Evolutionary conservation across 35 echinoderm and acorn worm genomes (phyloP), one percentile per base, ranked within the genome.

Genomic region (Hemicentrotus pulcherrimus): DNA sequence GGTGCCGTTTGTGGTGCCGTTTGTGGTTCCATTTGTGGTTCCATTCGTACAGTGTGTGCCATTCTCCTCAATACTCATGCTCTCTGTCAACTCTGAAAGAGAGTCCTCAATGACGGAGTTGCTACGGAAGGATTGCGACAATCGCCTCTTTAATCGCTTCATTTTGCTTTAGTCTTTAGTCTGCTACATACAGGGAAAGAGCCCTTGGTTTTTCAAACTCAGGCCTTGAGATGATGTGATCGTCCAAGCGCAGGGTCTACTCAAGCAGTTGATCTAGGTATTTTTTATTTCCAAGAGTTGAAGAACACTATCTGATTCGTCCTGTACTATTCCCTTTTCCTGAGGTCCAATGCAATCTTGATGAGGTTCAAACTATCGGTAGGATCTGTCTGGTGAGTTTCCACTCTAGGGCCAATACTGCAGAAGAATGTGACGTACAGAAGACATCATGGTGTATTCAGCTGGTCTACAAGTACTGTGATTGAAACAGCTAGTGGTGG

Each of bases 61-160:
- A 95, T 96, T 96, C 52, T 96, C 96, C 65, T 98, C 97, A 85
- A 98, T 98, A 47, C 97, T 98, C 96, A 98, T 97, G 78, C 95
- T 97, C 78, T 98, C 97, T 31, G 97, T 98, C 35, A 98, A 95
- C 91, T 98, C 97, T 22, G 97, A 98, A 10, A 98, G 97, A 5
- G 97, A 98, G 86, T 98, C 97, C 96, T 98, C 97, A 32, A 97
- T 97, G 35, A 96, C 97, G 2, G 96, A 97, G 95, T 97, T 97
- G 46, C 96, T 95, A 35, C 97, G 96, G 90, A 98, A 98, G 5
- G 97, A 95, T 55, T 95, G 95, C 0, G 97, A 98, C 7, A 98
- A 94, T 91, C 97, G 95, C 47, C 97, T 91, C 86, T 98, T 98
- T 91, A 98, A 87, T 94, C 96, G 89, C 96, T 98, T 98, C 97